phyloP scores from a whole-genome alignment of 2,888 invertebrate species.

The Amphipoea lucens region DNA sequence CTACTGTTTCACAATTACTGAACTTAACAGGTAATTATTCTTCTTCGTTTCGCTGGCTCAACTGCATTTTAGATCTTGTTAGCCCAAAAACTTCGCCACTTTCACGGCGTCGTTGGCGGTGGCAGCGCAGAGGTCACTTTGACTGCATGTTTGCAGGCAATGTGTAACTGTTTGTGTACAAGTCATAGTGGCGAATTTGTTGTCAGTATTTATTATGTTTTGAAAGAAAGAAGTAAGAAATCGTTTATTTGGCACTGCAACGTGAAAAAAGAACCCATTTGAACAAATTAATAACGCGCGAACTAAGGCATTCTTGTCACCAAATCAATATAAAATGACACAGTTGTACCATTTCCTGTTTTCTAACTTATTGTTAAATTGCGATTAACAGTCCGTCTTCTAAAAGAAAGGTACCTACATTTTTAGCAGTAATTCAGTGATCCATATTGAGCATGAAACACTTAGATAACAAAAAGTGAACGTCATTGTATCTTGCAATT shows the following conservation, averaged over 20 bases:
- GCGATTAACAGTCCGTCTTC: not conserved
- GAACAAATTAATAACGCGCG: not conserved
- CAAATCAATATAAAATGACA: not conserved
- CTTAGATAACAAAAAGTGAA: not conserved
- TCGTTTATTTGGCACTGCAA: not conserved
- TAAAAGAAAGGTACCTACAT: not conserved
- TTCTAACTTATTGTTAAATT: not conserved
- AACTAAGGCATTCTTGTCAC: not conserved
- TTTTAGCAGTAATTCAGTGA: not conserved
- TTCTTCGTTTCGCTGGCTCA: no score
- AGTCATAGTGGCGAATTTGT: not conserved
- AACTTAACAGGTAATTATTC: not conserved
- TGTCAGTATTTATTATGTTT: not conserved
- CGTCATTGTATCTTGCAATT: not conserved
- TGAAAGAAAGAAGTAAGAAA: not conserved
- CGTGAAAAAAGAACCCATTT: not conserved
- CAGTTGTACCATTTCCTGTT: not conserved
- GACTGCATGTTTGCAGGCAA: not conserved
- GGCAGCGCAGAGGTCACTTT: no score
- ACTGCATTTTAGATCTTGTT: no score
- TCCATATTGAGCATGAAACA: not conserved
- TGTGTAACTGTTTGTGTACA: not conserved
- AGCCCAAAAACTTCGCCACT: no score
- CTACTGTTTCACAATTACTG: not conserved
- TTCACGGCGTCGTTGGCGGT: no score